Percentiles rank a stretch among this genome's conserved stretches.
phyloP scores from a whole-genome alignment of 1,140 invertebrate species.

The Ooceraea biroi region DNA sequence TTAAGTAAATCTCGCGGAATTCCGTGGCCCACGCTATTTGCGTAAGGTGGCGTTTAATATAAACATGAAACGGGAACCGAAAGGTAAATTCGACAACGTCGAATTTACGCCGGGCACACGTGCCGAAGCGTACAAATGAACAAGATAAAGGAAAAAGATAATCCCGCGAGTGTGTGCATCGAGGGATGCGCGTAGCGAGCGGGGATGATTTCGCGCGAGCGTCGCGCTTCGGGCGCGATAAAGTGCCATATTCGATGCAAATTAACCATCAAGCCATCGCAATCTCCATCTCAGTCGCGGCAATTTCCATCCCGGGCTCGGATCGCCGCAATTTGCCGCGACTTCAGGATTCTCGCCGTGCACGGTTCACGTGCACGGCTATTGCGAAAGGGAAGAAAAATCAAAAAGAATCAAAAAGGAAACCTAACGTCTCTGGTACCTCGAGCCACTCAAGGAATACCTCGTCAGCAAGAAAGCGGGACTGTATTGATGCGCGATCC shows the following conservation, averaged over 20 bases:
- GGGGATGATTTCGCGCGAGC: neutral
- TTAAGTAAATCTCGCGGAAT: slow-evolving; percentile 40
- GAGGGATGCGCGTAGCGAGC: neutral
- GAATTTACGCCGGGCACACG: slow-evolving; percentile 6
- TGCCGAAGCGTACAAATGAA: neutral
- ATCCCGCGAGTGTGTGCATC: neutral
- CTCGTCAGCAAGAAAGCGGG: slow-evolving; percentile 23
- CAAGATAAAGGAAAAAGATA: neutral
- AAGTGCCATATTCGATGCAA: slow-evolving; percentile 28
- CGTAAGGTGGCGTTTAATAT: slow-evolving; percentile 2
- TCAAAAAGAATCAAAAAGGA: too few species aligned
- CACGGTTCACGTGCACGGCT: neutral
- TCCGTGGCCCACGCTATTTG: slow-evolving; percentile 9
- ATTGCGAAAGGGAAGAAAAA: neutral
- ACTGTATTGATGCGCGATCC: slow-evolving; percentile 22
- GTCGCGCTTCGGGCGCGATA: neutral
- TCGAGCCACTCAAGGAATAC: neutral
- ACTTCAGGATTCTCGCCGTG: neutral
- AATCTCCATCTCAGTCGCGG: slow-evolving; percentile 32
- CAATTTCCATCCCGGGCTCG: slow-evolving; percentile 33
- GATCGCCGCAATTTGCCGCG: slow-evolving; percentile 12
- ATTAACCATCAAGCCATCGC: neutral
- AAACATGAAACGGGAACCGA: neutral
- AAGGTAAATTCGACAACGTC: neutral
- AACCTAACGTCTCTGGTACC: neutral